A percentile compares a stretch with the other conserved stretches of the same genome.
phyloP scores from a whole-genome alignment of 2,888 invertebrate species.

The Prionchulus punctatus region DNA sequence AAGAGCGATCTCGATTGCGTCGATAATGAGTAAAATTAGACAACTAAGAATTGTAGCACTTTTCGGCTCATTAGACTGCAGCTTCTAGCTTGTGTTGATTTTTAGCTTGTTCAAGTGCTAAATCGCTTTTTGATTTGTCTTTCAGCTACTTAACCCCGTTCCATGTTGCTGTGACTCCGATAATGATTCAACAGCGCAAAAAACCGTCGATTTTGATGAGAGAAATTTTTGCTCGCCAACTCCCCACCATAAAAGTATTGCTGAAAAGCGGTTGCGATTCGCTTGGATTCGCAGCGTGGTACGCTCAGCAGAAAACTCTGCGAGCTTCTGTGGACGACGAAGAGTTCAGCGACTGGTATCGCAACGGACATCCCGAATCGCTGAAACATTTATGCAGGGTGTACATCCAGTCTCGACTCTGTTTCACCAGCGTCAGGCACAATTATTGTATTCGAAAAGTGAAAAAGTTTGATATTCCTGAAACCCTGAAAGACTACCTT shows the following conservation, averaged over 20 bases:
- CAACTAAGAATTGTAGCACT: background rate
- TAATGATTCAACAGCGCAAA: conserved; percentile 2
- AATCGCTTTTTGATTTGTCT: too few relatives aligned
- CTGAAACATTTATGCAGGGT: conserved; percentile 34
- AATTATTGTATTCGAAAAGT: conserved; percentile 15
- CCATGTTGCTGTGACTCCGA: background rate
- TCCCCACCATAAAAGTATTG: conserved; percentile 18
- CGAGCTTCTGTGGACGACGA: conserved; percentile 22
- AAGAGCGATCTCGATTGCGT: conserved; percentile 5
- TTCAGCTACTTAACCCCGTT: conserved; percentile 10
- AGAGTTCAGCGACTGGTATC: conserved; percentile 30
- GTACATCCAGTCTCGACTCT: conserved; percentile 30
- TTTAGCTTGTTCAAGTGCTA: too few relatives aligned
- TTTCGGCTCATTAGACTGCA: too few relatives aligned
- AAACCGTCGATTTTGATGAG: conserved; percentile 2
- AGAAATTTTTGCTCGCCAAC: conserved; percentile 12
- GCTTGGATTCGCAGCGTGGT: conserved; percentile 12
- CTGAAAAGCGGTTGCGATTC: conserved; percentile 34
- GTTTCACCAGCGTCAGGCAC: conserved; percentile 13
- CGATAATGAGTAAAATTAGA: conserved; percentile 7
- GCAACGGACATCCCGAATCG: conserved; percentile 27
- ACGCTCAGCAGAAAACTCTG: background rate
- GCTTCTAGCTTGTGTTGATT: too few relatives aligned
- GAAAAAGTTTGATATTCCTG: conserved; percentile 28
- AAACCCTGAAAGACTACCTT: conserved; percentile 28